phyloP scores from a whole-genome alignment of 2,113 vertebrate genomes.

The Psephotus haematonotus region DNA sequence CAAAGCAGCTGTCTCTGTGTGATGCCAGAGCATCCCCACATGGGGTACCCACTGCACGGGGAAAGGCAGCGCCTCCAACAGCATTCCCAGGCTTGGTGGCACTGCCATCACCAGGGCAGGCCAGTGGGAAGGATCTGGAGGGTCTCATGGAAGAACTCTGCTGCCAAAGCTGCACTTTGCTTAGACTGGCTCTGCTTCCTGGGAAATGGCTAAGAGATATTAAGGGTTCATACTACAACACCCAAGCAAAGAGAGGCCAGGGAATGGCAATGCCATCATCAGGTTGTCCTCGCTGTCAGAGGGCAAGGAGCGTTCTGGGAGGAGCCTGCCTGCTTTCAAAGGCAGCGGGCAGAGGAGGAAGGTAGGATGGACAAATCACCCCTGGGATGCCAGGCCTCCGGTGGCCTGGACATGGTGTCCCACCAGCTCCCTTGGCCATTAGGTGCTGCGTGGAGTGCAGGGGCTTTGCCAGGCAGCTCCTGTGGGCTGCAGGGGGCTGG shows the following conservation, averaged over 20 bases:
- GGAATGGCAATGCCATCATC: neutral
- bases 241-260: neutral
- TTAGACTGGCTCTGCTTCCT: neutral
- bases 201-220: neutral
- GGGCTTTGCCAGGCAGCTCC: neutral
- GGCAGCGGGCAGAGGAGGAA: neutral
- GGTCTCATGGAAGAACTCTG: neutral
- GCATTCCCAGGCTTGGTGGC: neutral
- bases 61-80: neutral
- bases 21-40: neutral
- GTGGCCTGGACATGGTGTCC: neutral
- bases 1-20: neutral
- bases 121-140: neutral
- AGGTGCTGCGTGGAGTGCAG: neutral
- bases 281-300: neutral
- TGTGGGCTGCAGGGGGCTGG: neutral
- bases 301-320: neutral
- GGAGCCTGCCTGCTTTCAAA: neutral
- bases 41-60: accelerated
- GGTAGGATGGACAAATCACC: neutral
- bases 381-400: neutral
- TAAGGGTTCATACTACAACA: accelerated
- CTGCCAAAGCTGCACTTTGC: neutral
- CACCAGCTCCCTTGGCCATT: neutral
- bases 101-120: neutral